A percentile compares a stretch with the other conserved stretches of the same genome.
Conservation (phyloP, 2,113 vertebrate species). For the Sisor rabdophorus region DNA sequence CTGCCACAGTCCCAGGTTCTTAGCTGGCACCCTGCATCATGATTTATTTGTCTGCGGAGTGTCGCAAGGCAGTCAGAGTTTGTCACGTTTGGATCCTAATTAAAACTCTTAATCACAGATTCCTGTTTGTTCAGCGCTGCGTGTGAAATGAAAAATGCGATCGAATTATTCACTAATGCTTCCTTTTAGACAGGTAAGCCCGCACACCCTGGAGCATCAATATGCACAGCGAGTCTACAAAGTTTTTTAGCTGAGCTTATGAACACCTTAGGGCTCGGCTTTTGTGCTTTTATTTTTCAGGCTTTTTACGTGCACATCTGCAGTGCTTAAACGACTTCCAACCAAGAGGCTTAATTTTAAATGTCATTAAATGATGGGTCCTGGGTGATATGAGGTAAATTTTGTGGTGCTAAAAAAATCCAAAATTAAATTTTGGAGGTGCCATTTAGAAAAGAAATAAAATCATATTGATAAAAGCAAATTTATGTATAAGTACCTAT, state of each 20-base stretch:
- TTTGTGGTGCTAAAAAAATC: not conserved
- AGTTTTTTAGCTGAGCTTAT: conserved; percentile 48
- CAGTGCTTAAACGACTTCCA: conserved; percentile 45
- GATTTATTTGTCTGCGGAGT: conserved; percentile 70
- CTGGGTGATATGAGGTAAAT: conserved; percentile 21
- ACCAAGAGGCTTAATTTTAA: conserved; percentile 36
- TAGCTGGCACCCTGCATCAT: conserved; percentile 60
- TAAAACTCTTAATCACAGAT: conserved; percentile 79
- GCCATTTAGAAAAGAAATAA: not conserved
- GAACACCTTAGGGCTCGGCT: conserved; percentile 51
- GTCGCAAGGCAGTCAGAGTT: conserved; percentile 70
- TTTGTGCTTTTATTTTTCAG: conserved; percentile 36
- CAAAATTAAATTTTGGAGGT: not conserved
- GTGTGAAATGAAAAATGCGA: conserved; percentile 82
- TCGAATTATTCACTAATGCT: conserved; percentile 83
- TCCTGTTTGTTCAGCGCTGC: conserved; percentile 84
- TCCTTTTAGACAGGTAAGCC: conserved; percentile 84
- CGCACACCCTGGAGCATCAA: conserved; percentile 71
- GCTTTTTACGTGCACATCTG: conserved; percentile 47
- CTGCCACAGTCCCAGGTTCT: conserved; percentile 57
- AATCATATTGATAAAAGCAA: not conserved
- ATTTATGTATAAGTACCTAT: not conserved
- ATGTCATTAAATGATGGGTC: conserved; percentile 34
- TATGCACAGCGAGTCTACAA: conserved; percentile 60
- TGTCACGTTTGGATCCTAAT: conserved; percentile 83